Percentiles rank a stretch among this genome's conserved stretches.
Evolutionary conservation across 2,113 vertebrate genomes (phyloP).

Genomic region (Hucho hucho): DNA sequence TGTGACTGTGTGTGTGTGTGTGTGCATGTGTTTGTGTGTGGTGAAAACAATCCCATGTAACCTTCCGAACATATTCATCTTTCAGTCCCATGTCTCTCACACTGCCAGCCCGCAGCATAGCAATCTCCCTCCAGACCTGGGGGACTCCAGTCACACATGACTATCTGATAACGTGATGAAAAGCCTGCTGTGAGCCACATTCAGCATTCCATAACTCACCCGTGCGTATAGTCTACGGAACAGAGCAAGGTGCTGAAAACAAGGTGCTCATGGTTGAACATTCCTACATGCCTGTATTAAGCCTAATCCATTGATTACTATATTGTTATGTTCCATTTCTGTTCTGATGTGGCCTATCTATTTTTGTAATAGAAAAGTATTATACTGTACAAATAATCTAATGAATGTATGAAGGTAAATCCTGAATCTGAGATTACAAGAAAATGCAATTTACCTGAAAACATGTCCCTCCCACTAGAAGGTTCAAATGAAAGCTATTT

Average conservation of each 20-base stretch:
- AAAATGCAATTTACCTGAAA: background rate
- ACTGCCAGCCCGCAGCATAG: background rate
- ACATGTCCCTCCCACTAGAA: background rate
- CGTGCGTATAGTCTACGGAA: background rate
- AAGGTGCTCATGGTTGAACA: background rate
- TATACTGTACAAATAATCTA: too few species aligned
- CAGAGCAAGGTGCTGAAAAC: background rate
- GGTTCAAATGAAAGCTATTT: background rate
- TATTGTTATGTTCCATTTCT: background rate
- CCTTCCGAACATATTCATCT: conserved; percentile 34
- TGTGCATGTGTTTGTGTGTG: conserved; percentile 13
- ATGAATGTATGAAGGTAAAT: background rate
- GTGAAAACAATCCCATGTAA: conserved; percentile 22
- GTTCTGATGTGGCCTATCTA: background rate
- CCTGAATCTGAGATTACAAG: background rate
- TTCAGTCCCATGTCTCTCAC: conserved; percentile 19
- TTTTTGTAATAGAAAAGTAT: too few species aligned
- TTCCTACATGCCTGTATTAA: background rate
- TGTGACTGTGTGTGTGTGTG: too few species aligned
- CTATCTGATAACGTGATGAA: conserved; percentile 50
- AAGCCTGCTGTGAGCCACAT: conserved; percentile 13
- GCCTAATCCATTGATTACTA: background rate
- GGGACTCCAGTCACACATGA: conserved; percentile 45
- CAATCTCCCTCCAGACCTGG: background rate
- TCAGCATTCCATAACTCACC: conserved; percentile 33